Base-by-base conservation (phyloP, 1,140 invertebrate species). In the Hypothenemus hampei region DNA sequence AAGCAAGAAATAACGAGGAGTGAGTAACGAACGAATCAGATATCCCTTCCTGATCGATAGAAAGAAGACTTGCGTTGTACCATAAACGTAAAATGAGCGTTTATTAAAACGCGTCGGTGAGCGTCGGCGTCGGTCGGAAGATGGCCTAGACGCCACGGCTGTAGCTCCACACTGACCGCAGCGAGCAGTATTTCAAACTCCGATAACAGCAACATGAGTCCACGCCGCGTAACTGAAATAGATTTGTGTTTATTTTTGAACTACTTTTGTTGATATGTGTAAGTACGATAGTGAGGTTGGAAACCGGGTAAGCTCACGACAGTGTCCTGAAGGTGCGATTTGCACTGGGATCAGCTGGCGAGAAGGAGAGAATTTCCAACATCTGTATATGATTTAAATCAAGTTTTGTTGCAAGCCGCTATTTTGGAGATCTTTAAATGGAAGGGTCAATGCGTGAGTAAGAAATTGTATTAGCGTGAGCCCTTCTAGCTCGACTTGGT, bases 51-150 rank as follows among this genome's bases (percentile, higher is more conserved):
- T 46, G 47, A 58, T 53, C 48, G 41, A 58, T 53, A 52, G 57
- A 46, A 46, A 51, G 57, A 51, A 46, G 51, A 39, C 20, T 57
- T 57, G 46, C 57, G 51, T 57, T 43, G 52, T 46, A 19, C 18
- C 40, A n/a, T n/a, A n/a, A n/a, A n/a, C n/a, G 37, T 29, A 22
- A 48, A 60, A 56, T 49, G 54, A 61, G 41, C 58, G 52, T 57
- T 39, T 23, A 33, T 37, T 51, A 51, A 49, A 51, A 43, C 37
- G 49, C 49, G 18, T 51, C 39, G 45, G 52, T 40, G 20, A 37
- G 48, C 51, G 51, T 62, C 60, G 60, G 48, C 60, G 60, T 58
- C 55, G 47, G 16, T 65, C 59, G 61, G 20, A 29, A 26, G 40
- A 41, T 21, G 39, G 55, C 55, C 54, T 61, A 61, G 47, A 49